phyloP scores from a whole-genome alignment of 2,113 vertebrate species.

The Channa maculata region DNA sequence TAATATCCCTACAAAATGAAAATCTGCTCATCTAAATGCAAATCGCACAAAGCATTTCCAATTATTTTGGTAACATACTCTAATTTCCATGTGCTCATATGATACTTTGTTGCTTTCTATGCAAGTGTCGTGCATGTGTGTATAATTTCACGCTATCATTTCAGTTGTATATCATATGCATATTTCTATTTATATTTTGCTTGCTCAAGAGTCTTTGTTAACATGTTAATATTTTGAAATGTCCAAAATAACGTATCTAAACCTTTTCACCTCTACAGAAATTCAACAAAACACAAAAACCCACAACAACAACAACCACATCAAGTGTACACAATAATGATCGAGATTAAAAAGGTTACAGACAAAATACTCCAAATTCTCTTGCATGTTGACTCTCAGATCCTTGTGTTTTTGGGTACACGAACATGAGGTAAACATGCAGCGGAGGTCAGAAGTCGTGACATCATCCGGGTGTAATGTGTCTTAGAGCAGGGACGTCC shows the following conservation, averaged over 20 bases:
- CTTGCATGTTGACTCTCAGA: background rate
- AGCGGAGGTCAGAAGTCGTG: conserved; percentile 41
- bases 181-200: conserved; percentile 5
- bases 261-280: background rate
- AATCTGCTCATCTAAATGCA: conserved; percentile 84
- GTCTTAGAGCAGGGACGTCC: conserved; percentile 21
- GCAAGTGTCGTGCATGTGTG: conserved; percentile 5
- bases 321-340: no score
- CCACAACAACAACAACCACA: no score
- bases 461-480: background rate
- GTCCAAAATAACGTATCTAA: background rate
- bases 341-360: no score
- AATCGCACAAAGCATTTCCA: conserved; percentile 76
- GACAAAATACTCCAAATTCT: background rate
- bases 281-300: no score
- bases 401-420: background rate
- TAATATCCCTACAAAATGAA: conserved; percentile 68
- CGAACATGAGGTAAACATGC: background rate
- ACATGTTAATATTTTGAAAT: background rate
- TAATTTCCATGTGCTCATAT: conserved; percentile 66
- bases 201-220: background rate
- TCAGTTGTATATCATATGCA: background rate
- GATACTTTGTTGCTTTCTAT: conserved; percentile 33
- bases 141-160: conserved; percentile 28
- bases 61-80: conserved; percentile 69